phyloP scores from a whole-genome alignment of 2,113 vertebrate species.

The Panthera uncia region DNA sequence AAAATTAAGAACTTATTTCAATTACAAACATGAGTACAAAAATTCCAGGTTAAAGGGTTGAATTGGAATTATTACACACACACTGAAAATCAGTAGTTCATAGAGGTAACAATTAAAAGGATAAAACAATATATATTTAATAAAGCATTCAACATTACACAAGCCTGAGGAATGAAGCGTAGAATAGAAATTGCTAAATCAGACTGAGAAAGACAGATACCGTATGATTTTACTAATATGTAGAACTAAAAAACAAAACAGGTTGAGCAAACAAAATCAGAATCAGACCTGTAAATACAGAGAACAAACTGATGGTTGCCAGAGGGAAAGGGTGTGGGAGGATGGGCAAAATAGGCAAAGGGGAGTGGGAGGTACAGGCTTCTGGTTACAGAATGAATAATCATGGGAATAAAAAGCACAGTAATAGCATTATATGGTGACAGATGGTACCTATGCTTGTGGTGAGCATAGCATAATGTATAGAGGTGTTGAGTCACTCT shows the following conservation, averaged over 20 bases:
- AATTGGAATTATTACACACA: background rate
- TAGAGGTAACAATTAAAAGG: background rate
- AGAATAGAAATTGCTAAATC: background rate
- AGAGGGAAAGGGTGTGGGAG: background rate
- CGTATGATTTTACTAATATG: background rate
- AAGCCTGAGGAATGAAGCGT: background rate
- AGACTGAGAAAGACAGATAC: background rate
- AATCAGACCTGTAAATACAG: background rate
- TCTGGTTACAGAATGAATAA: background rate
- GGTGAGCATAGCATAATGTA: background rate
- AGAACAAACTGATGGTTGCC: background rate
- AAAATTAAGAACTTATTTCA: background rate
- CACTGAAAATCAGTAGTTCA: background rate
- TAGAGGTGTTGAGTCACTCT: background rate
- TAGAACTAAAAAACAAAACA: background rate
- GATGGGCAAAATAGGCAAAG: background rate
- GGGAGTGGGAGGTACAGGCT: background rate
- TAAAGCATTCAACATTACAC: background rate
- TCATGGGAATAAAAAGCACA: background rate
- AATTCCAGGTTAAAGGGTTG: background rate
- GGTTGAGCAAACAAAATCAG: background rate
- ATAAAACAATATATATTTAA: background rate
- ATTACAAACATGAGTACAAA: background rate
- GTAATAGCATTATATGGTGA: background rate
- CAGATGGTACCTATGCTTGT: background rate